Evolutionary conservation across 2,113 vertebrate genomes (phyloP).

Genomic region (Pontoporia blainvillei): DNA sequence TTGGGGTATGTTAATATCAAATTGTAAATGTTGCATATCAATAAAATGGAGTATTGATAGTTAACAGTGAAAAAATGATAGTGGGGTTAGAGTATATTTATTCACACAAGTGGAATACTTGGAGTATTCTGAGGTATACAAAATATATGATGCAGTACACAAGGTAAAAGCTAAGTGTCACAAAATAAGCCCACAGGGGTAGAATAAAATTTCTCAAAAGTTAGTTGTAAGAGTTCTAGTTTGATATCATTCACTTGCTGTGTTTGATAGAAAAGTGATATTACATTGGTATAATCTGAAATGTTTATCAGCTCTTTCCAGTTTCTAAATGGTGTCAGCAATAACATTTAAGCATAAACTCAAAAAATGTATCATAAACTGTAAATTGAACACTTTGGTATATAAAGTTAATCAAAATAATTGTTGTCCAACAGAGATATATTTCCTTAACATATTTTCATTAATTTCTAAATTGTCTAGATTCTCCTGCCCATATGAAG

Average conservation of each 20-base stretch:
- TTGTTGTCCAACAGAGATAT: background rate
- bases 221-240: background rate
- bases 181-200: background rate
- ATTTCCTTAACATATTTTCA: background rate
- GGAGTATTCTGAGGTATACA: background rate
- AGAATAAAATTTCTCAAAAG: background rate
- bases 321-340: background rate
- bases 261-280: background rate
- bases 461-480: background rate
- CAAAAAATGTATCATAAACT: background rate
- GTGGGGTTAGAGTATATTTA: background rate
- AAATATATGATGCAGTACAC: background rate
- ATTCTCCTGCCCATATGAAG: background rate
- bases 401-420: background rate
- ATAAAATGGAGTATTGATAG: background rate
- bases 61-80: background rate
- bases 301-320: background rate
- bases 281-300: background rate
- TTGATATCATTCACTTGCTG: background rate
- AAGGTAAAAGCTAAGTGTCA: background rate
- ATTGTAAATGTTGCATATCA: background rate
- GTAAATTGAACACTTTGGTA: background rate
- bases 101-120: background rate
- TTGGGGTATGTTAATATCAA: background rate
- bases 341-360: background rate